Evolutionary conservation across 2,797 vertebrate genomes (phyloP).

Genomic region (Sebastes nivosus): DNA sequence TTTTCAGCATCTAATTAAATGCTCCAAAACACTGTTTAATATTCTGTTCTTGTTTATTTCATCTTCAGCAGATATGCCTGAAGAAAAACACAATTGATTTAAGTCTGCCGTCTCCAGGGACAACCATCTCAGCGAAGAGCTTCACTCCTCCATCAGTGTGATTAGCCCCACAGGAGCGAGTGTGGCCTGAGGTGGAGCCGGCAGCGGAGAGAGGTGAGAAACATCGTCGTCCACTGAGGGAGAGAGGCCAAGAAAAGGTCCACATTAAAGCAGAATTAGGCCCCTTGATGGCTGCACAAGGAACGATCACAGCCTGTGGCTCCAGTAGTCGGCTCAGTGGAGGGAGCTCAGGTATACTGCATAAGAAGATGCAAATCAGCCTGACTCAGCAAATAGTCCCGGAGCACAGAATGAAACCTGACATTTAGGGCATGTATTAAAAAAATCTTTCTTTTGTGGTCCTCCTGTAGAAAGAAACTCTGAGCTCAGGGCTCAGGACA

Average conservation of each 20-base stretch:
- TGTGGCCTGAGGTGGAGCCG: slow-evolving; percentile 42
- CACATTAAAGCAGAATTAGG: slow-evolving; percentile 27
- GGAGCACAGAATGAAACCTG: not conserved
- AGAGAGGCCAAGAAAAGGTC: slow-evolving; percentile 17
- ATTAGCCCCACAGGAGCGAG: slow-evolving; percentile 54
- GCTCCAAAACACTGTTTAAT: not conserved
- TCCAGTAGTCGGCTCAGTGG: slow-evolving; percentile 22
- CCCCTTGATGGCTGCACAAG: slow-evolving; percentile 26
- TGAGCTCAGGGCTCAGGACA: not conserved
- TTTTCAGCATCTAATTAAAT: not conserved
- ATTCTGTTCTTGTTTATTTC: slow-evolving; percentile 22
- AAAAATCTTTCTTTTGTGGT: slow-evolving; percentile 1
- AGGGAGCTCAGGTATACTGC: slow-evolving; percentile 28
- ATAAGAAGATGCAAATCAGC: slow-evolving; percentile 15
- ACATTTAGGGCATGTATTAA: not conserved
- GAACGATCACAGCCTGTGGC: slow-evolving; percentile 50
- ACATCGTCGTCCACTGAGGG: slow-evolving; percentile 26
- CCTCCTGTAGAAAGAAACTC: not conserved
- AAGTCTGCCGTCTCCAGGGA: slow-evolving; percentile 50
- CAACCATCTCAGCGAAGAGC: slow-evolving; percentile 17
- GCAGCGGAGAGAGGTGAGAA: slow-evolving; percentile 34
- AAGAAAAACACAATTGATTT: slow-evolving; percentile 56
- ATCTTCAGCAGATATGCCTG: slow-evolving; percentile 21
- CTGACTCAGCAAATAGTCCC: slow-evolving; percentile 21
- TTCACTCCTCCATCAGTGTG: slow-evolving; percentile 23